Conservation (phyloP, 2,113 vertebrate genomes). For the Tamias sibiricus region DNA sequence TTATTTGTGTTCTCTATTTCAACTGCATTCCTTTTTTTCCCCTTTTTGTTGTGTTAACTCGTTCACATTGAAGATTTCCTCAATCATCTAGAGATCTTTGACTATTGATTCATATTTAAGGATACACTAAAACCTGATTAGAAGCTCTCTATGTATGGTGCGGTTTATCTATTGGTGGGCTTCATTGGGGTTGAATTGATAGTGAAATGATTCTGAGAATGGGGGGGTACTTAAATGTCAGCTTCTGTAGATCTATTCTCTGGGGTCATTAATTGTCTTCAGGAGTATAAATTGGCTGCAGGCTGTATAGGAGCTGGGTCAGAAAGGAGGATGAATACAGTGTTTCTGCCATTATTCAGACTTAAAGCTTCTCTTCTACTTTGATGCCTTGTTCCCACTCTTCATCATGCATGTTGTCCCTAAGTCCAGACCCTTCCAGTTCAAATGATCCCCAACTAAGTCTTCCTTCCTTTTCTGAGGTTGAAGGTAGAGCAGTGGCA, state of each 20-base stretch:
- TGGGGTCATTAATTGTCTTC: not conserved
- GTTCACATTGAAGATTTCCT: not conserved
- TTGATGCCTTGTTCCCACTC: not conserved
- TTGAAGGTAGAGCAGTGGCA: not conserved
- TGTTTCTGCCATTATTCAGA: not conserved
- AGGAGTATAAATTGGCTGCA: not conserved
- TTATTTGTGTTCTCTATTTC: not conserved
- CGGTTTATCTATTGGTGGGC: not conserved
- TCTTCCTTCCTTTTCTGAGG: not conserved
- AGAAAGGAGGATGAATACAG: not conserved
- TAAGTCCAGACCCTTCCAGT: not conserved
- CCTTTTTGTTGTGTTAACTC: not conserved
- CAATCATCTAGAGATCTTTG: not conserved
- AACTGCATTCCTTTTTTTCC: not conserved
- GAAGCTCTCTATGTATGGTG: not conserved
- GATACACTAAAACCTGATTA: not conserved
- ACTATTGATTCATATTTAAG: not conserved
- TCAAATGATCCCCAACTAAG: not conserved
- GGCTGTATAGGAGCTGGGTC: not conserved
- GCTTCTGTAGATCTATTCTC: not conserved
- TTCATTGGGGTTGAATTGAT: not conserved
- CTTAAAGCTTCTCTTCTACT: not conserved
- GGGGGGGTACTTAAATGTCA: not conserved
- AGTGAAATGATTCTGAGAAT: not conserved
- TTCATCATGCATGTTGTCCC: not conserved